A percentile compares a stretch with the other conserved stretches of the same genome.
Conservation (phyloP, 2,113 vertebrate species). For the Plotosus lineatus region DNA sequence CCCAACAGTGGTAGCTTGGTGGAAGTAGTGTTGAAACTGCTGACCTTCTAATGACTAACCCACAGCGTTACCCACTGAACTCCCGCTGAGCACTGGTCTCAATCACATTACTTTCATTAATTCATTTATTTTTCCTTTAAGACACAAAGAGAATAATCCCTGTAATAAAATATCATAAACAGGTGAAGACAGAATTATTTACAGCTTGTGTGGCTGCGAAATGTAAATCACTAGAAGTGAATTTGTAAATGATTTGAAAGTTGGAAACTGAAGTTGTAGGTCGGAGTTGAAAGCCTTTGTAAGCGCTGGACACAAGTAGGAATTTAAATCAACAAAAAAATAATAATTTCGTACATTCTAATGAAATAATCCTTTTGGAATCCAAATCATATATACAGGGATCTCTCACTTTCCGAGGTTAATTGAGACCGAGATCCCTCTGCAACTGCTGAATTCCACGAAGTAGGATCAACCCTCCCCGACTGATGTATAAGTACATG, state of each 20-base stretch:
- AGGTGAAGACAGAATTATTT: neutral
- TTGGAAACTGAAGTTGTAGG: neutral
- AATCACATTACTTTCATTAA: neutral
- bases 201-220: neutral
- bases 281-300: neutral
- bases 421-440: too few species aligned
- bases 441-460: too few species aligned
- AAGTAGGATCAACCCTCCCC: too few species aligned
- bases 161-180: neutral
- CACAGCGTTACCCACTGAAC: too few species aligned
- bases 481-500: too few species aligned
- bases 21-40: too few species aligned
- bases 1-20: too few species aligned
- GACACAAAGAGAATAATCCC: neutral
- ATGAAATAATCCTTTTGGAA: neutral
- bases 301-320: neutral
- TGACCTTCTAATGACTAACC: too few species aligned
- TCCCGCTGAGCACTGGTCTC: too few species aligned
- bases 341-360: neutral
- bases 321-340: neutral
- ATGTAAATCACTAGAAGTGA: neutral
- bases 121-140: neutral
- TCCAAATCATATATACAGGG: neutral
- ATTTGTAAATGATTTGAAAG: neutral
- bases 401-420: too few species aligned